Percentiles rank a stretch among this genome's conserved stretches.
Evolutionary conservation across 1,140 invertebrate genomes (phyloP).

Genomic region (Solen grandis): DNA sequence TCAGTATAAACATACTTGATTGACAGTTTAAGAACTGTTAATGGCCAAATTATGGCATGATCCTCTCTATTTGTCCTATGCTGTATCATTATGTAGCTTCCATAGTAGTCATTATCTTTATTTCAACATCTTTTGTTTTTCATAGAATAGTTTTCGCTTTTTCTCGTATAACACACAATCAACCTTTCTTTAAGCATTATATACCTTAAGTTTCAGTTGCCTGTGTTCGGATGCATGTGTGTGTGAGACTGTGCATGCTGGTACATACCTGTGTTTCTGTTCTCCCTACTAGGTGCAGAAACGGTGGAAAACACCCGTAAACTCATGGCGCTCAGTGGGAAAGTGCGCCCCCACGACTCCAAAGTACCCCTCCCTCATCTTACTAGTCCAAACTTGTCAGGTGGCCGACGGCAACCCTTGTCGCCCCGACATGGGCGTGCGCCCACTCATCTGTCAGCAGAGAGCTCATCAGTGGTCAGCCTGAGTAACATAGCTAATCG

Average conservation of each 20-base stretch:
- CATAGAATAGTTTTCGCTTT: too few relatives aligned
- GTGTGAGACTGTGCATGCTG: slow-evolving; percentile 24
- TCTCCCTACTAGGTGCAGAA: slow-evolving; percentile 86
- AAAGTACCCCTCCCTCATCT: slow-evolving; percentile 75
- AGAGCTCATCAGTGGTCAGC: slow-evolving; percentile 97
- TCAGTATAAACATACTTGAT: too few relatives aligned
- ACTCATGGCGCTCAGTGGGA: slow-evolving; percentile 91
- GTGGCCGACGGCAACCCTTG: slow-evolving; percentile 86
- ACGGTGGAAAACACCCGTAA: slow-evolving; percentile 97
- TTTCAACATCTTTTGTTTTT: too few relatives aligned
- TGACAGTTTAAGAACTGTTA: too few relatives aligned
- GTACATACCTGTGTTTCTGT: too few relatives aligned
- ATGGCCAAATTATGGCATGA: too few relatives aligned
- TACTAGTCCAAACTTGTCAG: slow-evolving; percentile 82
- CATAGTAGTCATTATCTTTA: too few relatives aligned
- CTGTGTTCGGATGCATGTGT: slow-evolving; percentile 5
- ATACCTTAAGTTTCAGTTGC: neutral
- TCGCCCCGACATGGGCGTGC: slow-evolving; percentile 83
- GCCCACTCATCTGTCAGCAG: slow-evolving; percentile 94
- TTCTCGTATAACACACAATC: too few relatives aligned
- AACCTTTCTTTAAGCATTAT: too few relatives aligned
- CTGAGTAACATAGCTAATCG: slow-evolving; percentile 92
- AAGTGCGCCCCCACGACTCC: slow-evolving; percentile 86
- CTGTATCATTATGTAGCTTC: too few relatives aligned
- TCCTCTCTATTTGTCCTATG: too few relatives aligned